Conservation (phyloP, 2,113 vertebrate genomes). For the Pantherophis guttatus region DNA sequence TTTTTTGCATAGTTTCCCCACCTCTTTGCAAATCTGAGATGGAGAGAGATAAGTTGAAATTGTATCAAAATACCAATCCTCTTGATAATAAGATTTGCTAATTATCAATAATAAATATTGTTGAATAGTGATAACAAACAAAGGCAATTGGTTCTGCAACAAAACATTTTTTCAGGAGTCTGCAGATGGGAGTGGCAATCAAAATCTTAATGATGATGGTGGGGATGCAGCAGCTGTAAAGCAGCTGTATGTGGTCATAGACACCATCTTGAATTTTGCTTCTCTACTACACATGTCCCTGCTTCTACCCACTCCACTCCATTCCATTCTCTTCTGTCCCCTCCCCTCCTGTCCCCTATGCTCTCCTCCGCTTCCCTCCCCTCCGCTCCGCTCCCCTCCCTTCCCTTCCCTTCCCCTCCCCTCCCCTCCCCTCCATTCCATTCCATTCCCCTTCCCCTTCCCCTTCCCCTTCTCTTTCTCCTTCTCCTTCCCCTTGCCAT, state of each 20-base stretch:
- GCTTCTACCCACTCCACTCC: not conserved
- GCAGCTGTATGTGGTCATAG: not conserved
- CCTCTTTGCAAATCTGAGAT: not conserved
- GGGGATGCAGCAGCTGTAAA: not conserved
- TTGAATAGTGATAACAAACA: not conserved
- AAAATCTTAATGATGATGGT: not conserved
- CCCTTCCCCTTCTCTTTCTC: not conserved
- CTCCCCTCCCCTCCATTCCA: no score
- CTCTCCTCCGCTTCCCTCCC: no score
- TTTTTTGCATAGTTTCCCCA: not conserved
- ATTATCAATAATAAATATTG: not conserved
- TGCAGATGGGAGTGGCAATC: not conserved
- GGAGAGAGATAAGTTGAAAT: not conserved
- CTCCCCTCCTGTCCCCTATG: no score
- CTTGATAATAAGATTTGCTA: not conserved
- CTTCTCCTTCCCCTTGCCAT: not conserved
- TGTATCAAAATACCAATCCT: not conserved
- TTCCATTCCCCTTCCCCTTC: no score
- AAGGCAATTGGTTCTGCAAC: not conserved
- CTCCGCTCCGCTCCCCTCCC: no score
- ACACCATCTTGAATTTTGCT: not conserved
- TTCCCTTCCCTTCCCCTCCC: no score
- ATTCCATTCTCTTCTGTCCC: no score
- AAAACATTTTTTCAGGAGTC: not conserved
- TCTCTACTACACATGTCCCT: not conserved